phyloP scores from a whole-genome alignment of 1,140 invertebrate species.

The Cryptotermes secundus region DNA sequence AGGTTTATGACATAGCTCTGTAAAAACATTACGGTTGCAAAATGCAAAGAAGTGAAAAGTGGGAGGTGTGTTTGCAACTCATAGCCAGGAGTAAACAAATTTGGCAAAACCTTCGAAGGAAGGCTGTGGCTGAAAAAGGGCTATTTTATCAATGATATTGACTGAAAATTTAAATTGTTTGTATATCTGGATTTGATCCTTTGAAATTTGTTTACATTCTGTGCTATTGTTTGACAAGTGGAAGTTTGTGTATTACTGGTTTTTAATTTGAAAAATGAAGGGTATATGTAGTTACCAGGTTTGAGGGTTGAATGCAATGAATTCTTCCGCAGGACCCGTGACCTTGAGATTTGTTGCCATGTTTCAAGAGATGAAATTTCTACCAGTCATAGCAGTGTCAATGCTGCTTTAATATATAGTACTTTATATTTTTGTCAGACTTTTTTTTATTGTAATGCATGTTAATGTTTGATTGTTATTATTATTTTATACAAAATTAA shows the following conservation, averaged over 20 bases:
- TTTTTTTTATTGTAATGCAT: not conserved
- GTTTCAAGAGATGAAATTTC: not conserved
- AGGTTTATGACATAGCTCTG: too few species aligned
- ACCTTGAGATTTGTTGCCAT: too few species aligned
- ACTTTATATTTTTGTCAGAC: slow-evolving; percentile 6
- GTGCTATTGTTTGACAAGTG: not conserved
- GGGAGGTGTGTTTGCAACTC: too few species aligned
- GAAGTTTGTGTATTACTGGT: not conserved
- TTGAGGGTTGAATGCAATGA: not conserved
- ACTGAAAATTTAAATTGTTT: too few species aligned
- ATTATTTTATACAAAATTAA: not conserved
- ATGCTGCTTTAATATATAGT: not conserved
- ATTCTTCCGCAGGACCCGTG: not conserved
- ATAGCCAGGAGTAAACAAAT: too few species aligned
- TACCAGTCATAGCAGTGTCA: not conserved
- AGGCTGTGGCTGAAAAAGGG: too few species aligned
- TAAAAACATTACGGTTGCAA: too few species aligned
- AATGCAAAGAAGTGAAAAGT: too few species aligned
- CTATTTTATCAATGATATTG: too few species aligned
- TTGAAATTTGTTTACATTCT: not conserved
- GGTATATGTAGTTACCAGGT: not conserved
- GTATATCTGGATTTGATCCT: too few species aligned
- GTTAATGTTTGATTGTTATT: not conserved
- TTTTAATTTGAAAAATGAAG: not conserved
- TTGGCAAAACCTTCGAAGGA: too few species aligned